Base-by-base conservation (phyloP, 2,113 vertebrate genomes). In the Xiphophorus couchianus region DNA sequence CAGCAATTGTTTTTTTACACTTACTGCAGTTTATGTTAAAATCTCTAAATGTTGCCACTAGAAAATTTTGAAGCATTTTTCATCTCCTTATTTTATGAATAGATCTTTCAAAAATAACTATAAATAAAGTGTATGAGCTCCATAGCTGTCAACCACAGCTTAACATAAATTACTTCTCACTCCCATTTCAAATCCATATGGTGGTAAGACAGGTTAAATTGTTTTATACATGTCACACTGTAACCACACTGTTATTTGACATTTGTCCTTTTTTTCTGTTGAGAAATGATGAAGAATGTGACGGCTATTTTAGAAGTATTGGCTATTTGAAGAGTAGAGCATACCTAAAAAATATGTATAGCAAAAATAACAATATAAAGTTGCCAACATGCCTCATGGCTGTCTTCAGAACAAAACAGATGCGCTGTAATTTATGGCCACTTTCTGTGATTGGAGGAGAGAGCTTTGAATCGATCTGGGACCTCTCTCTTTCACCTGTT, bases 401-500 rank as follows among this genome's bases (percentile, higher is more conserved):
- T 94, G 93, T 94, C 95, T 94, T 94, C 91, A 93, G 94, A 96
- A 96, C 95, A 96, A 94, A 89, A 95, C 92, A 93, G 96, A 97
- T 97, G 96, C 96, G 94, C 93, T 94, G 88, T 96, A 97, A 99
- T 98, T 98, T 97, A 98, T 97, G 94, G 93, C 95, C 96, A 98
- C 97, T 99, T 96, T 97, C 94, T 96, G 93, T 97, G 97, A 99
- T 97, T 97, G 96, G 96, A 96, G 95, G 95, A 94, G 95, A 97
- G 96, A 97, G 95, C 95, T 90, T 83, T 67, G 15, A 94, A 97
- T 98, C 93, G 96, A 99, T 98, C 95, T 81, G 71, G 82, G 94
- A 94, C 94, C 95, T 91, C 96, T 95, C 91, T 92, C 93, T 94
- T 96, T 96, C 96, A 97, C 97, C 96, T 97, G 96, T 96, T 97